phyloP scores from a whole-genome alignment of 2,888 invertebrate genomes.

The Cephus sareptanus region DNA sequence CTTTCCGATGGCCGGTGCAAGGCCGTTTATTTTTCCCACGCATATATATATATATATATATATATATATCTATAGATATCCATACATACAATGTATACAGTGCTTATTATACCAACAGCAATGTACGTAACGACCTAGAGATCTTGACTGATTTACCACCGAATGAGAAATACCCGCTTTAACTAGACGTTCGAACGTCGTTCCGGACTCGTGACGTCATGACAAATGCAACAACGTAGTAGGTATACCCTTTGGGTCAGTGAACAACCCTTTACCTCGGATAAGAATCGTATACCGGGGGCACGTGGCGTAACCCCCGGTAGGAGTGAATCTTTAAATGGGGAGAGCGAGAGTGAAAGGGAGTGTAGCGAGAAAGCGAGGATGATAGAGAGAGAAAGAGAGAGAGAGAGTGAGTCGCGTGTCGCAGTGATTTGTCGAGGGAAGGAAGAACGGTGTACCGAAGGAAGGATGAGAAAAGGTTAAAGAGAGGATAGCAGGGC shows the following conservation, averaged over 20 bases:
- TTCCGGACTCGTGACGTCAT: background rate
- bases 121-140: background rate
- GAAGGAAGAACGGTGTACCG: background rate
- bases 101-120: background rate
- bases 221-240: background rate
- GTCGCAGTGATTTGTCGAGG: conserved; percentile 6
- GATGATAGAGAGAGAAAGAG: conserved; percentile 18
- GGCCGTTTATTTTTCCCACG: background rate
- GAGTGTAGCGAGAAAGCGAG: conserved; percentile 17
- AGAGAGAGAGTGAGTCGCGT: conserved; percentile 1
- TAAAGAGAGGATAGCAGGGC: conserved; percentile 16
- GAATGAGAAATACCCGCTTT: background rate
- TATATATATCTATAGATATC: background rate
- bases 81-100: background rate
- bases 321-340: conserved; percentile 1
- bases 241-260: background rate
- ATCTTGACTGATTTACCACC: background rate
- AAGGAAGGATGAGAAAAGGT: conserved; percentile 14
- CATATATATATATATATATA: background rate
- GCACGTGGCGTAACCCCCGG: conserved; percentile 1
- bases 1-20: background rate
- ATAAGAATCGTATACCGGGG: background rate
- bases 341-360: conserved; percentile 2
- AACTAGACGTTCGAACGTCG: background rate
- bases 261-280: background rate